A percentile compares a stretch with the other conserved stretches of the same genome.
phyloP scores from a whole-genome alignment of 1,140 invertebrate genomes.

The Anastrepha ludens region DNA sequence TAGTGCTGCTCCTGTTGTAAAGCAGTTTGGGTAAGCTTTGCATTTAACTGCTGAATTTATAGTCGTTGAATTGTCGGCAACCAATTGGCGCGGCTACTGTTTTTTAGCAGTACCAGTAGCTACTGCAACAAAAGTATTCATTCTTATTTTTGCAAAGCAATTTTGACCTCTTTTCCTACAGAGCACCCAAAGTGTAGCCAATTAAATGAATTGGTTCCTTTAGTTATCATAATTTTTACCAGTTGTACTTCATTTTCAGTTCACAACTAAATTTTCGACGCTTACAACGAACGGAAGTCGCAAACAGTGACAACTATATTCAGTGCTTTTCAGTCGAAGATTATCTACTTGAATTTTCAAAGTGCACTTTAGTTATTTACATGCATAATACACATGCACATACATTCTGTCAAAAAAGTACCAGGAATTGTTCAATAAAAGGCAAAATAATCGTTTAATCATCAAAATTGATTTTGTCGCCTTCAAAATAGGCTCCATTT shows the following conservation, averaged over 20 bases:
- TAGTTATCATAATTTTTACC: slow-evolving; percentile 28
- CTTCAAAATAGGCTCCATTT: no score
- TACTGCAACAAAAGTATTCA: background rate
- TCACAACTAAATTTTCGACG: slow-evolving; percentile 3
- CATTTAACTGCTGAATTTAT: slow-evolving; percentile 32
- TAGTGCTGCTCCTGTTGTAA: background rate
- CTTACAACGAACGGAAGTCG: slow-evolving; percentile 10
- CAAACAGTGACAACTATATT: background rate
- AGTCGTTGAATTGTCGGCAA: background rate
- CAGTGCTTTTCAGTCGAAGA: background rate
- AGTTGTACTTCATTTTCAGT: slow-evolving; percentile 5
- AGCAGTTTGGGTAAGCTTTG: slow-evolving; percentile 14
- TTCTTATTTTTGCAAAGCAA: background rate
- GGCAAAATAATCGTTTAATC: no score
- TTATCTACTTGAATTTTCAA: background rate
- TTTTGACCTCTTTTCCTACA: background rate
- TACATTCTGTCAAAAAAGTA: no score
- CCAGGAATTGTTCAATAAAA: no score
- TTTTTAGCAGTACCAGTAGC: background rate
- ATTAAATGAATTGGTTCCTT: background rate
- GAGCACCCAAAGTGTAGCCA: background rate
- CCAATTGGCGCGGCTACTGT: background rate
- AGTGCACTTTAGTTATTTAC: no score
- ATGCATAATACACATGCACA: no score
- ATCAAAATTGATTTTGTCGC: no score